Conservation (phyloP, 2,113 vertebrate genomes). For the Tyto alba region DNA sequence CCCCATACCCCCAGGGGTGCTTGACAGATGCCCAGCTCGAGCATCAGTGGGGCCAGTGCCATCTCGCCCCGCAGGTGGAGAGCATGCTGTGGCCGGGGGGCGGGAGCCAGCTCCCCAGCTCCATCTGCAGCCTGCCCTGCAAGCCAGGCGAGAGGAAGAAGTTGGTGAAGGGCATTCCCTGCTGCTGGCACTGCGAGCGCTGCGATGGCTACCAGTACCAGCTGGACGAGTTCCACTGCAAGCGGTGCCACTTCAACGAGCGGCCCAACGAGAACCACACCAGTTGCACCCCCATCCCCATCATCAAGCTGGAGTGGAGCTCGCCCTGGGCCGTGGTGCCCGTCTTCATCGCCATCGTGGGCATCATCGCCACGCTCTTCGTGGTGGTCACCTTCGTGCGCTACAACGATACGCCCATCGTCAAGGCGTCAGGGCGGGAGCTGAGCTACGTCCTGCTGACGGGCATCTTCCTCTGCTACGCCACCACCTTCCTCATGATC, state of each 20-base stretch:
- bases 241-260: conserved; percentile 90
- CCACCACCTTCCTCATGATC: conserved; percentile 96
- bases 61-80: conserved; percentile 72
- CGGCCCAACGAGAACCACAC: conserved; percentile 92
- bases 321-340: conserved; percentile 93
- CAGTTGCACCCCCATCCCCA: conserved; percentile 87
- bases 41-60: neutral
- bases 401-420: conserved; percentile 95
- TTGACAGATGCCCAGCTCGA: accelerated
- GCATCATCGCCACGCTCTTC: conserved; percentile 89
- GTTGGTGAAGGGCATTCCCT: conserved; percentile 91
- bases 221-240: conserved; percentile 90
- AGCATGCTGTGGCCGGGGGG: conserved; percentile 88
- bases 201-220: conserved; percentile 96
- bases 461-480: conserved; percentile 93
- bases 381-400: conserved; percentile 90
- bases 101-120: conserved; percentile 78
- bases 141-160: conserved; percentile 90
- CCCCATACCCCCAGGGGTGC: accelerated
- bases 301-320: conserved; percentile 93
- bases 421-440: conserved; percentile 93
- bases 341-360: conserved; percentile 86
- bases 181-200: conserved; percentile 96
- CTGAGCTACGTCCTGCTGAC: conserved; percentile 94
- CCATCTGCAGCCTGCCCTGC: conserved; percentile 94